phyloP scores from a whole-genome alignment of 53 echinoderm and acorn worm genomes.

The Apostichopus leukothele region DNA sequence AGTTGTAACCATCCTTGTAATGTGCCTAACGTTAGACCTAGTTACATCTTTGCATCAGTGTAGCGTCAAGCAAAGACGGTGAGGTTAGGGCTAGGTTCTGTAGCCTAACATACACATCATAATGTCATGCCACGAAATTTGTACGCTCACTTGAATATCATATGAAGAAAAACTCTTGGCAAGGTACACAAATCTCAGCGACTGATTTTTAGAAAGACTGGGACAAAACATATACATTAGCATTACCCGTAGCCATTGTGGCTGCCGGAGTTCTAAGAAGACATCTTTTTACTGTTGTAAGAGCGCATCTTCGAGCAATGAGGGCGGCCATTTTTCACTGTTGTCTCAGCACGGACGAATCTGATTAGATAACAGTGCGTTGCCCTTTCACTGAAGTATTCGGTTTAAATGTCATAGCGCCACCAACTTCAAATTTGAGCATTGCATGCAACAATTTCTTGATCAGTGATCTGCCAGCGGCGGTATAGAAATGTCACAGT shows the following conservation, averaged over 20 bases:
- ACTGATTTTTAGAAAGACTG: neutral
- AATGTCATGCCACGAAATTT: neutral
- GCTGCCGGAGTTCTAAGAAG: constrained; percentile 64
- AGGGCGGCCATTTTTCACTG: constrained; percentile 83
- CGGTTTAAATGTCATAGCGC: too few species aligned
- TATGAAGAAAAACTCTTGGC: too few species aligned
- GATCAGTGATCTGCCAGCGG: too few species aligned
- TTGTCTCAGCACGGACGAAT: constrained; percentile 47
- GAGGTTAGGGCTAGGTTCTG: neutral
- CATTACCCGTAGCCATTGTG: constrained; percentile 82
- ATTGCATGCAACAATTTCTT: too few species aligned
- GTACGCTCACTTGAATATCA: too few species aligned
- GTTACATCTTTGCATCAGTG: neutral
- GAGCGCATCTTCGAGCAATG: constrained; percentile 70
- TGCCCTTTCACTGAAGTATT: too few species aligned
- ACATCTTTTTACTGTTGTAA: constrained; percentile 66
- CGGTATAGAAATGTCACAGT: too few species aligned
- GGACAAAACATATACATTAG: constrained; percentile 31
- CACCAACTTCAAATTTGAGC: too few species aligned
- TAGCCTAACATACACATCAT: constrained; percentile 3
- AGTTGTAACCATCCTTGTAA: too few species aligned
- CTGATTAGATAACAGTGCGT: too few species aligned
- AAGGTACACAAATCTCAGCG: too few species aligned
- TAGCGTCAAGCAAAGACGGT: neutral
- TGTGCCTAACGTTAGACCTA: neutral